These are phyloP conservation scores for Hemichromis elongatus DNA, from an alignment of 2,113 vertebrate genomes.

Conservation along the genomic window DNA sequence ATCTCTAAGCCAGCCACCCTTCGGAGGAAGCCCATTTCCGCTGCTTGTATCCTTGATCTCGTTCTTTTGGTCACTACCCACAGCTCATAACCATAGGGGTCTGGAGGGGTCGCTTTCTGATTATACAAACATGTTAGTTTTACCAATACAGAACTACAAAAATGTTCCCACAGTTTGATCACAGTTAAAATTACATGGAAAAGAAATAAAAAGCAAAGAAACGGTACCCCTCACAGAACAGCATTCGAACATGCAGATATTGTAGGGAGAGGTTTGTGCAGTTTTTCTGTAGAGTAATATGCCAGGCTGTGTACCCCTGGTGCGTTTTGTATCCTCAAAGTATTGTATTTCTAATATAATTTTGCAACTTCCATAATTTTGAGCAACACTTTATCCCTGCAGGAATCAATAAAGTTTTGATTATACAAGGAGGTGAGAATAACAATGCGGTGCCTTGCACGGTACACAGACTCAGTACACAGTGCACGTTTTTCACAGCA, in stretches of 20 bases:
- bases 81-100: too few relatives aligned
- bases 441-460: background rate
- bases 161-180: rapidly evolving
- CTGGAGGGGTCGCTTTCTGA: too few relatives aligned
- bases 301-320: background rate
- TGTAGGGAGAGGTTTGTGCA: background rate
- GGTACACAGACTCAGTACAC: background rate
- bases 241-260: background rate
- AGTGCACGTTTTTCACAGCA: background rate
- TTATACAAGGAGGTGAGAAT: background rate
- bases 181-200: background rate
- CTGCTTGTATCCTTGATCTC: too few relatives aligned
- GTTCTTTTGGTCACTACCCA: too few relatives aligned
- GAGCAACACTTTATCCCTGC: background rate
- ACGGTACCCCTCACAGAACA: background rate
- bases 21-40: too few relatives aligned
- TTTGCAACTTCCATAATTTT: background rate
- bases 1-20: too few relatives aligned
- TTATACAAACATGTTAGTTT: too few relatives aligned
- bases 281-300: too few relatives aligned
- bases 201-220: background rate
- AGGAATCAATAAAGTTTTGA: background rate
- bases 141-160: background rate
- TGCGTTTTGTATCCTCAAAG: background rate
- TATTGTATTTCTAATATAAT: background rate